Evolutionary conservation across 1,140 invertebrate species (phyloP), one percentile per base, ranked within the genome.

Genomic region (Cherax destructor): DNA sequence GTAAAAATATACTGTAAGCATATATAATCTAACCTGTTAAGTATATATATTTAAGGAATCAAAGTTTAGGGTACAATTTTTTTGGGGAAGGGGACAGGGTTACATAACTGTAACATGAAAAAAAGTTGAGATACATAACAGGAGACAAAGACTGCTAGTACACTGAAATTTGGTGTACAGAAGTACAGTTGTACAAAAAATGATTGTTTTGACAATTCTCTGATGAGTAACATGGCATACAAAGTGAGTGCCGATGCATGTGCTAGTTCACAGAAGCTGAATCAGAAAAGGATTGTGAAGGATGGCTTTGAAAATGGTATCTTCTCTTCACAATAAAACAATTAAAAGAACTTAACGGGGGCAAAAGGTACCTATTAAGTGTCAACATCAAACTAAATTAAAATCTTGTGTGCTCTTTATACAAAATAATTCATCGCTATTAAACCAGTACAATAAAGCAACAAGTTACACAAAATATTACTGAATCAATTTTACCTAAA

Each of bases 91-190:
- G 69, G 21, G 69, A n/a, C 7, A 9, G 24, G 69, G 69, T 30
- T 74, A 74, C 69, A 74, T 24, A 74, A 74, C n/a, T 74, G 69
- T 74, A 74, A 74, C 69, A 74, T 24, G 69, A 74, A 74, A 74
- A 21, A 7, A 30, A 74, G 13, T 56, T 56, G 18, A 65, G 61
- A 65, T 18, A 65, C 13, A 65, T 18, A 21, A 65, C 61, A 21
- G 61, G 61, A 65, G 18, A 65, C 61, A 65, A 65, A 65, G 61
- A 65, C 21, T 18, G 18, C 61, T 18, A 21, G 61, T 65, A 65
- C 11, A 65, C 5, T 79, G 77, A 79, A 79, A 21, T 41, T 49
- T 49, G 77, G 13, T 49, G 77, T 49, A 78, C 30, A n/a, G 10
- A 78, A 78, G 24, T 78, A 78, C 13, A 79, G 9, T 79, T 79